Conservation (phyloP, 1,140 invertebrate genomes). For the Monomorium pharaonis region DNA sequence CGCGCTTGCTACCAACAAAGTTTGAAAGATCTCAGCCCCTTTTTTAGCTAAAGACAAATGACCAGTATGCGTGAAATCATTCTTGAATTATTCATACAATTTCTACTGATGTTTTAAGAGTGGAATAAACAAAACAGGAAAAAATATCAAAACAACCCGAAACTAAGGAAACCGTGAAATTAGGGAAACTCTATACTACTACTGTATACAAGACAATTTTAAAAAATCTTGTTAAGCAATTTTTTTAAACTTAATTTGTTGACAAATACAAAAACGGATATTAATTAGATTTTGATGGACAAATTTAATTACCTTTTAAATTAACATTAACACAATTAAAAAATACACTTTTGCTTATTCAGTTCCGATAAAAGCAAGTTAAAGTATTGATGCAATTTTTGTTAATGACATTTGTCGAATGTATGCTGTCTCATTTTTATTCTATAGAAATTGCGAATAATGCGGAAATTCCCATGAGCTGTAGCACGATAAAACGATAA, state of each 20-base stretch:
- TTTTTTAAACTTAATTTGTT: no score
- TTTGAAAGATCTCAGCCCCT: neutral
- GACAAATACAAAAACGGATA: neutral
- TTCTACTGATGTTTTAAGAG: neutral
- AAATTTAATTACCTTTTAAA: neutral
- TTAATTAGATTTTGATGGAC: neutral
- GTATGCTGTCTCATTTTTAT: constrained; percentile 5
- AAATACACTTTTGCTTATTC: neutral
- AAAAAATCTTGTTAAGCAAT: neutral
- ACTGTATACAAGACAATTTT: neutral
- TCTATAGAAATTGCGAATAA: neutral
- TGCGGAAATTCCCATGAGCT: constrained; percentile 34
- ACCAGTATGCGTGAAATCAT: neutral
- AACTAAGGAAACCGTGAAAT: neutral
- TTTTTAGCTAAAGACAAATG: constrained; percentile 12
- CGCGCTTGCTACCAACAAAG: neutral
- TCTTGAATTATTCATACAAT: constrained; percentile 49
- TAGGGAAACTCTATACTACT: no score
- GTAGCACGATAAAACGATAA: constrained; percentile 27
- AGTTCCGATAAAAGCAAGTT: neutral
- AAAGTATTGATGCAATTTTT: neutral
- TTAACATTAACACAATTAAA: neutral
- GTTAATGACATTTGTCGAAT: neutral
- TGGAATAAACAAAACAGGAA: neutral
- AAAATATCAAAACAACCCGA: neutral